Percentiles rank a stretch among this genome's conserved stretches.
Conservation (phyloP, 2,888 invertebrate genomes). For the Argyresthia goedartella region DNA sequence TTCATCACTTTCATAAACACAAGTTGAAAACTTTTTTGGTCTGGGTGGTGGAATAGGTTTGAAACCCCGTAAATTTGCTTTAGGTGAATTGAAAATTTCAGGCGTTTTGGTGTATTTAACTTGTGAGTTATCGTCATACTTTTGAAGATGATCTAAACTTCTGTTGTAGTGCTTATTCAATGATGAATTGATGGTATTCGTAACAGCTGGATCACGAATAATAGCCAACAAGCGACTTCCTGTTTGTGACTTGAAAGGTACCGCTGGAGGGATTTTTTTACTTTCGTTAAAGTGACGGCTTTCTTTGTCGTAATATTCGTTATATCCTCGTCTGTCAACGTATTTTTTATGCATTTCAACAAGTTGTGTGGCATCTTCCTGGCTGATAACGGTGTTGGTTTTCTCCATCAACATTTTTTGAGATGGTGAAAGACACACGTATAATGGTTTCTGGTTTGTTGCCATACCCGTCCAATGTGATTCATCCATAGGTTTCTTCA, state of each 20-base stretch:
- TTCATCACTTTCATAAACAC: slow-evolving; percentile 56
- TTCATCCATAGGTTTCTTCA: slow-evolving; percentile 46
- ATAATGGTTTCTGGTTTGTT: slow-evolving; percentile 69
- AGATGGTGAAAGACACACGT: slow-evolving; percentile 80
- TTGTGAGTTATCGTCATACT: slow-evolving; percentile 16
- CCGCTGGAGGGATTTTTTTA: slow-evolving; percentile 21
- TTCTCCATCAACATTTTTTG: slow-evolving; percentile 74
- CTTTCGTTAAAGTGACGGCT: slow-evolving; percentile 17
- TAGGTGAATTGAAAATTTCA: slow-evolving; percentile 13
- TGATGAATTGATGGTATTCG: slow-evolving; percentile 34
- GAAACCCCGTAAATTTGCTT: slow-evolving; percentile 21
- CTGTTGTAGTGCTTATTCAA: slow-evolving; percentile 23
- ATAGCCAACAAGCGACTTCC: slow-evolving; percentile 74
- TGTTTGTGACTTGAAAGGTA: slow-evolving; percentile 63
- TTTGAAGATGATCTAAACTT: slow-evolving; percentile 25
- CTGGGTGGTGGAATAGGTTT: slow-evolving; percentile 54
- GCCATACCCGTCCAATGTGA: slow-evolving; percentile 73
- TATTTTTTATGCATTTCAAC: slow-evolving; percentile 79
- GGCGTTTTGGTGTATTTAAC: slow-evolving; percentile 18
- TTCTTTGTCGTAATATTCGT: slow-evolving; percentile 36
- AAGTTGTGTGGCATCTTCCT: slow-evolving; percentile 72
- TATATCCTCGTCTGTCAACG: slow-evolving; percentile 73
- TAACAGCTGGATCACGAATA: slow-evolving; percentile 66
- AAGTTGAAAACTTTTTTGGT: slow-evolving; percentile 44
- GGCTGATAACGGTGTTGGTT: slow-evolving; percentile 53